These are phyloP conservation scores for Atherix ibis DNA, from an alignment of 2,888 invertebrate genomes.

Conservation along the genomic window DNA sequence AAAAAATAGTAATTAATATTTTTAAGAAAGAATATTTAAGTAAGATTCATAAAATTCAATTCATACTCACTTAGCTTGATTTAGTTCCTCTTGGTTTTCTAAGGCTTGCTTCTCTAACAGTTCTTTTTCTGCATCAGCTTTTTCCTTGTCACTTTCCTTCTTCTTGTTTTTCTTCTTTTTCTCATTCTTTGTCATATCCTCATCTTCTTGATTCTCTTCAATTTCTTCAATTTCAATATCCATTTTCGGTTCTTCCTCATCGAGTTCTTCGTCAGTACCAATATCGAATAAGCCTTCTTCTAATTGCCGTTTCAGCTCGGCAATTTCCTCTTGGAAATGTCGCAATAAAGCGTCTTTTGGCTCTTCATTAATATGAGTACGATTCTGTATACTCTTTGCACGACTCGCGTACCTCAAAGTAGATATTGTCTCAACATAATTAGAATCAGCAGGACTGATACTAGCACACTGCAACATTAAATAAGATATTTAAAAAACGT, in stretches of 20 bases:
- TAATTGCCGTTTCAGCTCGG: slow-evolving; percentile 72
- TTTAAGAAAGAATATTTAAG: slow-evolving; percentile 1
- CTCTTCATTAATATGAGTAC: slow-evolving; percentile 91
- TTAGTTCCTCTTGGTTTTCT: slow-evolving; percentile 57
- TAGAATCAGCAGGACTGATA: slow-evolving; percentile 88
- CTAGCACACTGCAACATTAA: slow-evolving; percentile 63
- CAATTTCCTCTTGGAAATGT: slow-evolving; percentile 93
- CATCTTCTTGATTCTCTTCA: slow-evolving; percentile 38
- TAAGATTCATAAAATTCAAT: slow-evolving; percentile 2
- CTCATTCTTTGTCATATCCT: slow-evolving; percentile 39
- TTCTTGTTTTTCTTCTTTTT: slow-evolving; percentile 27
- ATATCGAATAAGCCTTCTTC: slow-evolving; percentile 43
- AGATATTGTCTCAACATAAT: slow-evolving; percentile 95
- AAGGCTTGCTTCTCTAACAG: slow-evolving; percentile 47
- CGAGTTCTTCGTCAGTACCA: slow-evolving; percentile 33
- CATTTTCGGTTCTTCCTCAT: slow-evolving; percentile 34
- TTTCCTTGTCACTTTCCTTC: slow-evolving; percentile 23
- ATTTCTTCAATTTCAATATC: slow-evolving; percentile 30
- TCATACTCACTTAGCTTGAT: slow-evolving; percentile 50
- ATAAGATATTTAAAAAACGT: too few species aligned
- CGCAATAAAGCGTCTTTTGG: slow-evolving; percentile 91
- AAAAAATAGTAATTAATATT: not conserved
- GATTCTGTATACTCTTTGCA: slow-evolving; percentile 94
- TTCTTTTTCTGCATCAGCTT: slow-evolving; percentile 44
- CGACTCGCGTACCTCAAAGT: slow-evolving; percentile 93